Conservation (phyloP, 2,888 invertebrate genomes). For the Reticulitermes lucifugus region DNA sequence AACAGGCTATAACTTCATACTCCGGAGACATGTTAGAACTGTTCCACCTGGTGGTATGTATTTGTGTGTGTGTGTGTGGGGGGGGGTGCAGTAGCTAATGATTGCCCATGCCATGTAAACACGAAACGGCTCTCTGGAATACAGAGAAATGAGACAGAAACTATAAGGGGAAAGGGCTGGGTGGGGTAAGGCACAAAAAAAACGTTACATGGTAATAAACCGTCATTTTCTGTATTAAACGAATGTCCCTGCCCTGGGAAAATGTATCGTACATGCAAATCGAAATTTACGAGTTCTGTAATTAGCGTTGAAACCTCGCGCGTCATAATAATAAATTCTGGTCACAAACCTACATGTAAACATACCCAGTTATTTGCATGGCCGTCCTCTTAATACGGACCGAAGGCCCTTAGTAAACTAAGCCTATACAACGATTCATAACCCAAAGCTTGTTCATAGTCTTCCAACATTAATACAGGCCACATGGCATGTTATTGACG, state of each 20-base stretch:
- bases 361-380: conserved; percentile 46
- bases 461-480: conserved; percentile 36
- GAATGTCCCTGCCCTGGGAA: conserved; percentile 44
- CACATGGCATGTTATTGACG: conserved; percentile 32
- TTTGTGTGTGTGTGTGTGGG: neutral
- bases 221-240: conserved; percentile 49
- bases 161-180: neutral
- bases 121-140: conserved; percentile 36
- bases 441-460: conserved; percentile 27
- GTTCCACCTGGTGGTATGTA: neutral
- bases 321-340: conserved; percentile 53
- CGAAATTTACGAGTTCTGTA: conserved; percentile 53
- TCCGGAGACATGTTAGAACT: neutral
- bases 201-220: conserved; percentile 47
- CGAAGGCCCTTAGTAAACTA: conserved; percentile 21
- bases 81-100: conserved; percentile 5
- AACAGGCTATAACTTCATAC: conserved; percentile 23
- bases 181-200: neutral
- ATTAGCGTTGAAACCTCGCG: conserved; percentile 51
- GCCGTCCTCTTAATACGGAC: conserved; percentile 23
- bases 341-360: conserved; percentile 51
- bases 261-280: conserved; percentile 50
- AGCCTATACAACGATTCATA: conserved; percentile 1
- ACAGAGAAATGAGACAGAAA: conserved; percentile 3
- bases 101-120: conserved; percentile 36